These are phyloP conservation scores for Agelastica alni DNA, from an alignment of 2,888 invertebrate species.

Conservation along the genomic window DNA sequence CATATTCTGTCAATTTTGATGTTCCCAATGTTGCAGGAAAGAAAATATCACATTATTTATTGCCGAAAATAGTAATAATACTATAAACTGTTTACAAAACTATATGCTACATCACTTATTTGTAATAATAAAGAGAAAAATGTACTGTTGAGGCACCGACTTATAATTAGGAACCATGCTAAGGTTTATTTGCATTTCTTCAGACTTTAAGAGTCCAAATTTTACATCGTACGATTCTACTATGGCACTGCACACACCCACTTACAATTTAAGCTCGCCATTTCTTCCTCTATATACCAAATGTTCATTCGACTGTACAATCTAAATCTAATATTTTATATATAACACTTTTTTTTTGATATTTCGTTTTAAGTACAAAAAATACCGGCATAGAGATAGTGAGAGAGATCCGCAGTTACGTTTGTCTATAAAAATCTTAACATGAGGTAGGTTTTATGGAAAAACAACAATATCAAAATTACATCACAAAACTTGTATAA, in stretches of 20 bases:
- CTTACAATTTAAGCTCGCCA: constrained; percentile 48
- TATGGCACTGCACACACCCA: constrained; percentile 54
- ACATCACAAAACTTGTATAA: constrained; percentile 42
- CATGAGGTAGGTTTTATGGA: constrained; percentile 48
- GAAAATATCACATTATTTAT: too few species aligned
- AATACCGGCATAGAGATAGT: constrained; percentile 47
- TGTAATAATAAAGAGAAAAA: constrained; percentile 14
- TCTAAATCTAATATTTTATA: constrained; percentile 42
- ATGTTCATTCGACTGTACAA: constrained; percentile 44
- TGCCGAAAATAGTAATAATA: too few species aligned
- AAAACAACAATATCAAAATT: constrained; percentile 48
- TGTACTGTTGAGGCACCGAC: constrained; percentile 57
- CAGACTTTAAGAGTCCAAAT: constrained; percentile 48
- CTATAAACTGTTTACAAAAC: too few species aligned
- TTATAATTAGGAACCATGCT: constrained; percentile 56
- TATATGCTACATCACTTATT: not conserved
- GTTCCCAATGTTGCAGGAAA: too few species aligned
- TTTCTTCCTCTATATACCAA: constrained; percentile 43
- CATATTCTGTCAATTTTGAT: not conserved
- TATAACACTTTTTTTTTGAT: constrained; percentile 38
- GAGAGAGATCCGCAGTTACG: constrained; percentile 43
- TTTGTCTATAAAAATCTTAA: constrained; percentile 32
- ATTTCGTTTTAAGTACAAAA: constrained; percentile 49
- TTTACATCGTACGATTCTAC: constrained; percentile 21
- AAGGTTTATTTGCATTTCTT: constrained; percentile 56